Base-by-base conservation (phyloP, 2,113 vertebrate species). In the Montifringilla adamsi region DNA sequence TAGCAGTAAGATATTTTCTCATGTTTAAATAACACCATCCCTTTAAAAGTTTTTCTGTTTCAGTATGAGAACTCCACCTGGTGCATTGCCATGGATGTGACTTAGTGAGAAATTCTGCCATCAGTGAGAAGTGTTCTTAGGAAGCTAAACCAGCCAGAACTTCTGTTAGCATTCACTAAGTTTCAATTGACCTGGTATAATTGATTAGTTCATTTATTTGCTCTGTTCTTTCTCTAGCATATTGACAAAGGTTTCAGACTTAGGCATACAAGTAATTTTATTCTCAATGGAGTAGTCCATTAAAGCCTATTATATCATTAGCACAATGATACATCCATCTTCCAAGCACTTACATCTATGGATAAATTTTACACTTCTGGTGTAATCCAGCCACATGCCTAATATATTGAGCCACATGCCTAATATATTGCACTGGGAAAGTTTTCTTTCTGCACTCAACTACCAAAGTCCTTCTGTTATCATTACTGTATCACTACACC, bases 181-280 rank as follows among this genome's bases (percentile, higher is more conserved):
- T 75, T 95, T 75, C 83, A 90, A 50, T 2, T 46, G 76, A 77
- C 59, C 26, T 22, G 30, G 24, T 41, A 35, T 47, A 86, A 95
- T 47, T 55, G 76, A 95, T 88, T 31, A 44, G 43, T 88, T 94
- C 24, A 94, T 84, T 91, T 91, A 66, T 73, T 84, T 90, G 76
- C 87, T 74, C 79, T 74, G 41, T 52, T 95, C 78, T 81, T 93
- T 81, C 82, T n/a, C 72, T 19, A 47, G 47, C 62, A 72, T 82
- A 95, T 84, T 83, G 89, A 87, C 81, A 94, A 69, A 91, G 28
- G 56, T 56, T 96, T 89, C 82, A 93, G 59, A 70, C 79, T 66
- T 74, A 55, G 0, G 1, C 70, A 66, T 24, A 80, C 39, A 68
- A 77, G 70, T 59, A 63, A 89, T 89, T 87, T 85, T 74, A 80